Base-by-base conservation (phyloP, 2,888 invertebrate species). In the Didymodactylos carnosus region DNA sequence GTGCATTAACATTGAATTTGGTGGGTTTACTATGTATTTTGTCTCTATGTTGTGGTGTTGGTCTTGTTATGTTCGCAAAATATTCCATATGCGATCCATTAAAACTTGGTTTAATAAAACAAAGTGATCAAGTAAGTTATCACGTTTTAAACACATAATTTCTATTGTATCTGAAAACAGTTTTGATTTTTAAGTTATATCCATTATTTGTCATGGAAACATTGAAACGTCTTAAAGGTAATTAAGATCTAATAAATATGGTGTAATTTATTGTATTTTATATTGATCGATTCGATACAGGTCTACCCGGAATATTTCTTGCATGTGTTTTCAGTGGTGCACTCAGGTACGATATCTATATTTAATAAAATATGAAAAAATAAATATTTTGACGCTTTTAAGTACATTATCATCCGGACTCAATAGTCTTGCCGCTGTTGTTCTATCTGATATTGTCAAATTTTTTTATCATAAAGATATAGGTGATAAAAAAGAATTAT, bases 171-270 rank as follows among this genome's bases (percentile, higher is more conserved):
- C 5, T 23, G 3, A 39, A 3, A 23, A 29, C 23, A 69, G 25
- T n/a, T 69, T 23, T n/a, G 49, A n/a, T 29, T 23, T 49, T 70
- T 41, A 41, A 70, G 39, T 39, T 76, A 23, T 46, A 70, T 43
- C 93, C 92, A 0, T 86, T 89, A 27, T 92, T 90, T 80, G 90
- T 92, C 25, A 89, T 92, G 84, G 87, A 88, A 75, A 87, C 88
- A 76, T 86, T 92, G 80, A 90, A 90, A 0, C 81, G 86, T 69
- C 84, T 88, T 46, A 87, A 87, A 49, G 91, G n/a, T n/a, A n/a
- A n/a, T n/a, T n/a, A n/a, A n/a, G n/a, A n/a, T n/a, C n/a, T n/a
- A n/a, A n/a, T n/a, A n/a, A n/a, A n/a, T n/a, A n/a, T n/a, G n/a
- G n/a, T n/a, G n/a, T n/a, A n/a, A n/a, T n/a, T n/a, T n/a, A n/a